Evolutionary conservation across 2,888 invertebrate species (phyloP).

Genomic region (Mesodorylaimus sp.): DNA sequence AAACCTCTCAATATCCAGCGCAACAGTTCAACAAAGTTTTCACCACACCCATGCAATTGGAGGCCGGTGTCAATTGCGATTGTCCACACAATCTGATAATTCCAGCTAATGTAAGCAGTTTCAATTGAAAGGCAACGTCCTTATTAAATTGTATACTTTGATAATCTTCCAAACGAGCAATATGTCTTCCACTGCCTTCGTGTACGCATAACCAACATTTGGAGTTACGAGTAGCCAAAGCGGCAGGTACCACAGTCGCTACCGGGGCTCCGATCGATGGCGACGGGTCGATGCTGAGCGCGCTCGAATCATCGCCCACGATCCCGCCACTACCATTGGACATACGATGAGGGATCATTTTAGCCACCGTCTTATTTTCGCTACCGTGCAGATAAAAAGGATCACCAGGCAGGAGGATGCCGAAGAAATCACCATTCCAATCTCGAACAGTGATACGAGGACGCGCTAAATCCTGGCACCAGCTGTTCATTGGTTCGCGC

Average conservation of each 20-base stretch:
- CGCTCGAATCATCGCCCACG: no score
- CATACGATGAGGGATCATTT: constrained; percentile 5
- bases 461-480: background rate
- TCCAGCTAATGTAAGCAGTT: constrained; percentile 9
- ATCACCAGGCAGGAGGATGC: constrained; percentile 7
- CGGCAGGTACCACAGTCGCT: no score
- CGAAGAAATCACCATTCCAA: constrained; percentile 12
- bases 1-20: no score
- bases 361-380: constrained; percentile 8
- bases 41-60: no score
- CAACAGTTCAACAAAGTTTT: no score
- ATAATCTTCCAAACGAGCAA: constrained; percentile 10
- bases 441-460: constrained; percentile 7
- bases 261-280: no score
- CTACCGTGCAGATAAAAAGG: constrained; percentile 1
- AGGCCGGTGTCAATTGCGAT: background rate
- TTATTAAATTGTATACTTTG: constrained; percentile 11
- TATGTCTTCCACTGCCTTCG: constrained; percentile 9
- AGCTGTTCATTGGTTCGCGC: constrained; percentile 3
- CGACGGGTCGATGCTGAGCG: no score
- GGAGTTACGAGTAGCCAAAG: no score
- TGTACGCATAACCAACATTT: constrained; percentile 11
- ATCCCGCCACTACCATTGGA: no score
- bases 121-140: constrained; percentile 12
- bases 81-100: constrained; percentile 5